Percentiles rank a stretch among this genome's conserved stretches.
phyloP scores from a whole-genome alignment of 2,888 invertebrate species.

The Nemoura dubitans region DNA sequence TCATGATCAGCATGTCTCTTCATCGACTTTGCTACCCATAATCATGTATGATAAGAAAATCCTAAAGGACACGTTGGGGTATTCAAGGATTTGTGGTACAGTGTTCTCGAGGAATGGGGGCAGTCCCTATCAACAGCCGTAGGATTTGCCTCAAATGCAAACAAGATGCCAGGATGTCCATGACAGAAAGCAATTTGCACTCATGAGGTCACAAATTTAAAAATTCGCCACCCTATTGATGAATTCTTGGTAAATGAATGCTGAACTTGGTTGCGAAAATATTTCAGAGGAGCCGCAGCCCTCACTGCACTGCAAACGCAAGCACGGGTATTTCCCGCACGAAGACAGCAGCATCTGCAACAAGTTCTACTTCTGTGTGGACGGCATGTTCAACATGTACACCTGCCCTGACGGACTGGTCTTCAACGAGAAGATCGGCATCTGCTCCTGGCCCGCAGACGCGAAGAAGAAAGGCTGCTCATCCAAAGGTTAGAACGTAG shows the following conservation, averaged over 20 bases:
- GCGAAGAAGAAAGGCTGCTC: constrained; percentile 88
- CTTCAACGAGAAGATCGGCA: constrained; percentile 87
- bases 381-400: constrained; percentile 89
- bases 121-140: too few relatives aligned
- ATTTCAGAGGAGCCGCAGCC: constrained; percentile 76
- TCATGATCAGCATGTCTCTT: too few relatives aligned
- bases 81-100: too few relatives aligned
- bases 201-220: too few relatives aligned
- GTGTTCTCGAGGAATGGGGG: too few relatives aligned
- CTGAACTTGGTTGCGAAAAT: background rate
- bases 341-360: constrained; percentile 80
- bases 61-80: too few relatives aligned
- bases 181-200: too few relatives aligned
- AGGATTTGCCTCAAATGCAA: too few relatives aligned
- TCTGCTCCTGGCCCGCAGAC: constrained; percentile 93
- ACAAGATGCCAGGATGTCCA: too few relatives aligned
- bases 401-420: constrained; percentile 87
- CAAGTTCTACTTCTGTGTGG: constrained; percentile 89
- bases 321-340: constrained; percentile 89
- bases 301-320: constrained; percentile 77
- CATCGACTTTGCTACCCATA: too few relatives aligned
- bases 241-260: background rate
- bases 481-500: constrained; percentile 69
- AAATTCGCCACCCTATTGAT: background rate
- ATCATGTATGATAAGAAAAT: too few relatives aligned